Percentiles rank a stretch among this genome's conserved stretches.
Evolutionary conservation across 2,113 vertebrate genomes (phyloP).

Genomic region (Charina bottae): DNA sequence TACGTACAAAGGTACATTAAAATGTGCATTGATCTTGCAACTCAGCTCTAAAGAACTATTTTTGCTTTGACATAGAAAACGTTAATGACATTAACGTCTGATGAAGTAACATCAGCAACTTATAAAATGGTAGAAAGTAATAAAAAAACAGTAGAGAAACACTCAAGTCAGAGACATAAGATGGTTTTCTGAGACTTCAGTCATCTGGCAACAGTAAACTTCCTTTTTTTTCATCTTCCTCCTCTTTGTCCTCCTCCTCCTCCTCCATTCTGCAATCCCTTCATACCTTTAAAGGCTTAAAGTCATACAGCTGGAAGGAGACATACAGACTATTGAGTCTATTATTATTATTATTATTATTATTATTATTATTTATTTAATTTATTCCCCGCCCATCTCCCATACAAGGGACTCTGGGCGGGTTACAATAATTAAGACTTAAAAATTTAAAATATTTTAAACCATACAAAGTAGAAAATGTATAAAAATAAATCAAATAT

Average conservation of each 20-base stretch:
- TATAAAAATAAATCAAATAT: too few species aligned
- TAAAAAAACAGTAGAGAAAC: neutral
- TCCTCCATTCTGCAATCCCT: neutral
- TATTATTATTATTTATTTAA: too few species aligned
- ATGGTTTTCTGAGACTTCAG: neutral
- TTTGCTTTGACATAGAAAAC: neutral
- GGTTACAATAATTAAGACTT: too few species aligned
- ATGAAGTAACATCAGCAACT: neutral
- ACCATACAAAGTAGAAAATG: too few species aligned
- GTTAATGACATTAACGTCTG: neutral
- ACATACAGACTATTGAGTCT: neutral
- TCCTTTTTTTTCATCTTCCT: neutral
- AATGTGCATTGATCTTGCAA: neutral
- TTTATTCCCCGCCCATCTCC: too few species aligned
- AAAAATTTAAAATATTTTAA: too few species aligned
- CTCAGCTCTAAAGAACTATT: neutral
- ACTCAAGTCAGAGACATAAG: too few species aligned
- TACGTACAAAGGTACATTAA: neutral
- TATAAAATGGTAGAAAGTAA: neutral
- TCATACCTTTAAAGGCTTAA: neutral
- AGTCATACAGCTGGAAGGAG: neutral
- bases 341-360: too few species aligned
- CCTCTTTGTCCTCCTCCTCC: neutral
- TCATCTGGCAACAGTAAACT: neutral
- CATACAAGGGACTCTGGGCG: too few species aligned